Base-by-base conservation (phyloP, 2,888 invertebrate species). In the Vandiemenella viatica region DNA sequence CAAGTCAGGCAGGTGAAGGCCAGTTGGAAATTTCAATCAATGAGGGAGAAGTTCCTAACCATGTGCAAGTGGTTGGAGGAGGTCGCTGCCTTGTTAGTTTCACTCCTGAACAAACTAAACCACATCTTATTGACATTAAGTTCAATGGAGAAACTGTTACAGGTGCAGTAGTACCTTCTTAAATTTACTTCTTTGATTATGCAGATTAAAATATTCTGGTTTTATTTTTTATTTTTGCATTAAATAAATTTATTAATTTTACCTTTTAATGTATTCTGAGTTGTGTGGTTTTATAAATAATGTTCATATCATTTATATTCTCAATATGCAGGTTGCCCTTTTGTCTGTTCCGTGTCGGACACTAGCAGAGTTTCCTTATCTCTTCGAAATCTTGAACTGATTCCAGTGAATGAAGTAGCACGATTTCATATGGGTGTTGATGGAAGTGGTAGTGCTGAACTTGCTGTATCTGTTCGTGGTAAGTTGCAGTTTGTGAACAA, bases 21-120 rank as follows among this genome's bases (percentile, higher is more conserved):
- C 96, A 97, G 70, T 74, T 98, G 61, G 97, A 98, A 76, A 98
- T 98, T 63, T 95, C 95, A 60, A 95, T 98, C 65, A 97, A 98
- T 67, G 93, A 95, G 71, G 97, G 97, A 57, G 91, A 95, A 74
- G 92, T 98, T 53, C 96, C 97, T 43, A 98, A 98, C 73, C 93
- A 95, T 67, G 96, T 97, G 19, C 71, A 82, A 68, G 93, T 95
- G 47, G 88, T 96, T 15, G 93, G 93, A 22, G 92, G 93, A 43
- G 96, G 95, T 45, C 79, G 90, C 55, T 95, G 93, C 62, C 75
- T 92, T 43, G 93, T 95, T 23, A 90, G 88, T 54, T 95, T 95
- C 71, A 89, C 91, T 17, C 95, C 95, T 37, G 91, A 92, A 66
- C 77, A 83, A 56, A 80, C 90, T 2, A 89, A 89, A 58, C 82